Percentiles rank a stretch among this genome's conserved stretches.
phyloP scores from a whole-genome alignment of 2,797 vertebrate species.

The Neostethus bicornis region DNA sequence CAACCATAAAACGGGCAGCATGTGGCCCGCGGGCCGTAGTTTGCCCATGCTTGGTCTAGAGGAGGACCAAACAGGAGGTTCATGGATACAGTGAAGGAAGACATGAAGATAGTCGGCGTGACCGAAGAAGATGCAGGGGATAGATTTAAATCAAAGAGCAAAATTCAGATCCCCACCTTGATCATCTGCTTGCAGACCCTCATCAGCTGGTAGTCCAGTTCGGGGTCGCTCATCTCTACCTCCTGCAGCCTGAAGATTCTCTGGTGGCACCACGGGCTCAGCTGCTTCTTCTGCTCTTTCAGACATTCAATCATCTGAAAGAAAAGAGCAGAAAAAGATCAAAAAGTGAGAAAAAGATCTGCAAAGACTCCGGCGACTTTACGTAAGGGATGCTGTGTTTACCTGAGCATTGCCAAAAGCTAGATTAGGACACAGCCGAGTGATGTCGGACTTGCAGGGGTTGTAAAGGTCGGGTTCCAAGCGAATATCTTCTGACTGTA shows the following conservation, averaged over 20 bases:
- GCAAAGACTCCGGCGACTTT: too few relatives aligned
- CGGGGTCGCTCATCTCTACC: conserved; percentile 95
- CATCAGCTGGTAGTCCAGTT: conserved; percentile 96
- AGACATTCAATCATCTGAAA: conserved; percentile 93
- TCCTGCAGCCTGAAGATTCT: conserved; percentile 94
- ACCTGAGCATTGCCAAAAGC: conserved; percentile 97
- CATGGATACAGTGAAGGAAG: too few relatives aligned
- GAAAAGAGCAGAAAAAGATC: not conserved
- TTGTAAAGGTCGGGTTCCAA: conserved; percentile 92
- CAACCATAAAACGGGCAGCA: too few relatives aligned
- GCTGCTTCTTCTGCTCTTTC: conserved; percentile 92
- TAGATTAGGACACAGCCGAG: conserved; percentile 87
- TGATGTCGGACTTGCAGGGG: conserved; percentile 92
- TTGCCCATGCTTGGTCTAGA: too few relatives aligned
- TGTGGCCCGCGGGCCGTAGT: too few relatives aligned
- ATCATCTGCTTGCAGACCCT: conserved; percentile 99
- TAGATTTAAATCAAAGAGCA: too few relatives aligned
- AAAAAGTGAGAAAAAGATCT: not conserved
- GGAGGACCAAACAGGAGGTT: too few relatives aligned
- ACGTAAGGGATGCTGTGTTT: not conserved
- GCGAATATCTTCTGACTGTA: conserved; percentile 90
- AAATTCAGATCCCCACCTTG: conserved; percentile 87
- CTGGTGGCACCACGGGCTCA: conserved; percentile 89
- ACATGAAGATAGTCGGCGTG: too few relatives aligned
- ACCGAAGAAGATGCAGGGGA: too few relatives aligned